These are phyloP conservation scores for Ooceraea biroi DNA, from an alignment of 1,140 invertebrate genomes.

Conservation along the genomic window DNA sequence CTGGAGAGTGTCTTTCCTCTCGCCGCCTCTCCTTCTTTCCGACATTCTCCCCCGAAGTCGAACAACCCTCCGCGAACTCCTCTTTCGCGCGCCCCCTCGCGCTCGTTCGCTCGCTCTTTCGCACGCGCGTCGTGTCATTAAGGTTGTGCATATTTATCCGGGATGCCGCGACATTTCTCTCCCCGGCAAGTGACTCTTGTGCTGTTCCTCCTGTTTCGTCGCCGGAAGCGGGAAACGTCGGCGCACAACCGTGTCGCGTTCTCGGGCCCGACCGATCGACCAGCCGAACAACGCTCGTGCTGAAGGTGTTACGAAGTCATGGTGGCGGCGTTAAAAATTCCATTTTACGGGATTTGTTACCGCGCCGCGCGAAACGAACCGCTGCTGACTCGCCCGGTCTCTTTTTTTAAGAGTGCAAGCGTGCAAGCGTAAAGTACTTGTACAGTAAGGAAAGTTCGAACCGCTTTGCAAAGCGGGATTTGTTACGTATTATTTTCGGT, in stretches of 20 bases:
- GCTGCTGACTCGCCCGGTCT: background rate
- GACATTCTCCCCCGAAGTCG: background rate
- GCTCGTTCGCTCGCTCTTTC: no score
- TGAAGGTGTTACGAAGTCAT: constrained; percentile 66
- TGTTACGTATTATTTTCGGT: background rate
- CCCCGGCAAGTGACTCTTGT: background rate
- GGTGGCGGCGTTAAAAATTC: constrained; percentile 65
- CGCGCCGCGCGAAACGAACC: constrained; percentile 54
- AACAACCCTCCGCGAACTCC: constrained; percentile 21
- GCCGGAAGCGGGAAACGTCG: background rate
- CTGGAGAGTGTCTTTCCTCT: constrained; percentile 57
- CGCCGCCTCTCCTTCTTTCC: constrained; percentile 20
- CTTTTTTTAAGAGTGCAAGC: constrained; percentile 14
- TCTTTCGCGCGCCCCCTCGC: constrained; percentile 21
- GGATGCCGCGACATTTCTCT: constrained; percentile 58
- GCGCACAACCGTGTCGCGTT: constrained; percentile 27
- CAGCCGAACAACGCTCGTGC: constrained; percentile 32
- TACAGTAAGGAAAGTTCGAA: no score
- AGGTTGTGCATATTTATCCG: constrained; percentile 69
- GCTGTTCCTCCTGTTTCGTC: background rate
- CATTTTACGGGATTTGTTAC: constrained; percentile 70
- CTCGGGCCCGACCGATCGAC: constrained; percentile 53
- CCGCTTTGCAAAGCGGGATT: background rate
- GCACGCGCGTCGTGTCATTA: constrained; percentile 50
- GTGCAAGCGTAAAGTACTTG: no score